Percentiles rank a stretch among this genome's conserved stretches.
Conservation (phyloP, 1,140 invertebrate genomes). For the Wiebesia pumilae region DNA sequence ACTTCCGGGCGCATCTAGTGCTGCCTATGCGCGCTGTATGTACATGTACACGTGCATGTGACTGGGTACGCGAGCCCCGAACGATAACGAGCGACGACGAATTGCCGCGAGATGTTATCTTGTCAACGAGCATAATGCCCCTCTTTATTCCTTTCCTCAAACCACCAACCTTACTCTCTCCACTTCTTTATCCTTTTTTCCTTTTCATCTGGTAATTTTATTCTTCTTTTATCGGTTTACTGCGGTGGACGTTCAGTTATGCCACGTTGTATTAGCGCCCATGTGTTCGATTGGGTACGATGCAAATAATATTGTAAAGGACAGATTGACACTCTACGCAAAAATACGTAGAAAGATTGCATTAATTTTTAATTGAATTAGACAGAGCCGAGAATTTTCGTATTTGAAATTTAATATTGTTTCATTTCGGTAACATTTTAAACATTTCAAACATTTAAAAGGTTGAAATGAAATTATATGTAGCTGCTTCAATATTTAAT, state of each 20-base stretch:
- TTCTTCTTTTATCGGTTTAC: background rate
- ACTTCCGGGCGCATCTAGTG: conserved; percentile 9
- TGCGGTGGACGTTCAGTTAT: background rate
- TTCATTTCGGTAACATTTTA: too few species aligned
- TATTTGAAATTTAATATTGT: too few species aligned
- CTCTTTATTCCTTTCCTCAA: background rate
- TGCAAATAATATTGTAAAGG: too few species aligned
- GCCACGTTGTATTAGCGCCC: background rate
- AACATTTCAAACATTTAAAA: too few species aligned
- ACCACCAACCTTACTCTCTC: background rate
- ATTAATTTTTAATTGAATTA: background rate
- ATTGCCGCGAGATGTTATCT: conserved; percentile 14
- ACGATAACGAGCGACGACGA: conserved; percentile 38
- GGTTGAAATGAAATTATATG: too few species aligned
- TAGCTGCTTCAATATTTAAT: too few species aligned
- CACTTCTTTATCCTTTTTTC: background rate
- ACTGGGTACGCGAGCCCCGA: background rate
- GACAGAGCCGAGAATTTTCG: too few species aligned
- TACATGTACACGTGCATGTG: too few species aligned
- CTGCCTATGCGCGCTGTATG: background rate
- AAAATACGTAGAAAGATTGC: too few species aligned
- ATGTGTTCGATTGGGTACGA: too few species aligned
- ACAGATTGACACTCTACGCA: too few species aligned
- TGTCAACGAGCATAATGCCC: background rate
- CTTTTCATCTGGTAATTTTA: background rate